Base-by-base conservation (phyloP, 2,888 invertebrate species). In the Lordiphosa andalusiaca region DNA sequence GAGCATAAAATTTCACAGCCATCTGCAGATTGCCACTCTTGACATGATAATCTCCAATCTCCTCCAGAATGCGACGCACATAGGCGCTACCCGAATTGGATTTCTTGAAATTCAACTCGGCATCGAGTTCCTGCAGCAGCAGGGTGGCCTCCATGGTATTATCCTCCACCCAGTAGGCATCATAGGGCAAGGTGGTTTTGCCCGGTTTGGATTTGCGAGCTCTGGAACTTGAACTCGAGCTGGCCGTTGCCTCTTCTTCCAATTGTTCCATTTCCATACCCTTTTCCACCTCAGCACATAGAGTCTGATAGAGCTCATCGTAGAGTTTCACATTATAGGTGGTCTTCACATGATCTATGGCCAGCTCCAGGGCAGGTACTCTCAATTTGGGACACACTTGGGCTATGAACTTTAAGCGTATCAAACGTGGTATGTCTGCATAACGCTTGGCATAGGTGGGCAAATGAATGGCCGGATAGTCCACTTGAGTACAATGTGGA, bases 21-120 rank as follows among this genome's bases (percentile, higher is more conserved):
- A 67, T 25, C 19, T 76, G 62, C 12, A 76, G 53, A 9, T 84
- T 76, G 4, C 84, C 82, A 12, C 61, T 76, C 57, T 73, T 76
- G 21, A 81, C 71, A 36, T 77, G 73, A 0, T 81, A 84, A 39
- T 77, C 77, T 4, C 84, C 77, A 10, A 77, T 84, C 56, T 77
- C 81, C 50, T 77, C 84, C 1, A 84, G 60, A n/a, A 77, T 55
- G 10, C 71, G 68, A 16, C 77, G 63, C 33, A 84, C 73, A 44
- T 73, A 65, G 10, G 57, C 38, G n/a, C 46, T 73, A 7, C 84
- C 77, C 25, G 84, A 73, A 3, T 67, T 76, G 1, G 67, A 68
- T 21, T 84, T 84, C 57, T 77, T 77, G 16, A 70, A 77, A 7
- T 77, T 71, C 1, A 77, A 52, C 46, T 81, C 84, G 0, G 77